phyloP scores from a whole-genome alignment of 2,797 vertebrate genomes.

The Macropus fuliginosus region DNA sequence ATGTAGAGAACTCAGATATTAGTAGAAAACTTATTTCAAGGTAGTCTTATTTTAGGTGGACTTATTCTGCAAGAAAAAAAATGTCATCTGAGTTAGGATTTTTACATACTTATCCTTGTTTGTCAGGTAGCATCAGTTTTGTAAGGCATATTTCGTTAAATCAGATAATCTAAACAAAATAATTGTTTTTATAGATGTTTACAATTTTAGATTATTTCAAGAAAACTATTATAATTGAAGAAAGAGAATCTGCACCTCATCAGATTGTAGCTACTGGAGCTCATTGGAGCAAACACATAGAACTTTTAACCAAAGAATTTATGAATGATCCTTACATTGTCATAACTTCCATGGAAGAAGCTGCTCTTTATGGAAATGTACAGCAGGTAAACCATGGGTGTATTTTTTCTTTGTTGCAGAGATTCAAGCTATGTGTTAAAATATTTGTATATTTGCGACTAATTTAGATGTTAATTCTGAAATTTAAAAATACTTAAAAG shows the following conservation, averaged over 20 bases:
- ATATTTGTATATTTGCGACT: neutral
- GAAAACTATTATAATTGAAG: conserved; percentile 82
- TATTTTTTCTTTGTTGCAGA: neutral
- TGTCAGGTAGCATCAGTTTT: neutral
- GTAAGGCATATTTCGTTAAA: neutral
- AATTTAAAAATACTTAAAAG: neutral
- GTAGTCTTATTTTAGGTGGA: neutral
- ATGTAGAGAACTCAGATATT: neutral
- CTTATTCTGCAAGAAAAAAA: neutral
- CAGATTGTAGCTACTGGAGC: conserved; percentile 91
- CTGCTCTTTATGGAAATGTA: conserved; percentile 91
- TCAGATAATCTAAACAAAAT: conserved; percentile 29
- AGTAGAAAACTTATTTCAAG: neutral
- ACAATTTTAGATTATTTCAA: conserved; percentile 90
- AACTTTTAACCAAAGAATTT: conserved; percentile 85
- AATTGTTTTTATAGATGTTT: conserved; percentile 85
- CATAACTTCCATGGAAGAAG: conserved; percentile 90
- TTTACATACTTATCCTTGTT: neutral
- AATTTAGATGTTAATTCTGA: neutral
- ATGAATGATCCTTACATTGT: conserved; percentile 90
- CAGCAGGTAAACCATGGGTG: conserved; percentile 88
- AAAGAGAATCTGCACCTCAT: conserved; percentile 79
- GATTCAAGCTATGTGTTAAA: neutral
- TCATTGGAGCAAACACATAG: conserved; percentile 87
- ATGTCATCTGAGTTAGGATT: neutral